Percentiles rank a stretch among this genome's conserved stretches.
Conservation (phyloP, 1,140 invertebrate species). For the Panulirus ornatus region DNA sequence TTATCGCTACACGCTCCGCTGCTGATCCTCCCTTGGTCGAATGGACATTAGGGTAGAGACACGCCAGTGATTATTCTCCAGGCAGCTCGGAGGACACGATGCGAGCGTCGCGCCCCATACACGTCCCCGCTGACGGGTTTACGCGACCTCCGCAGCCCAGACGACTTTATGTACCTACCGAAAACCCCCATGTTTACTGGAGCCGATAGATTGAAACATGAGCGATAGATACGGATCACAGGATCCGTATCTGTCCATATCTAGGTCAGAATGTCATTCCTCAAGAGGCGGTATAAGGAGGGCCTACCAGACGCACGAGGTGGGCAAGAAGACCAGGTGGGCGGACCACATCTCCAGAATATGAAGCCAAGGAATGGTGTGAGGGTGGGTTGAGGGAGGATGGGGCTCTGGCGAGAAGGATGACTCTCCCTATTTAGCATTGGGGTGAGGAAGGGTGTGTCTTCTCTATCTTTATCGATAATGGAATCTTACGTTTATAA, state of each 20-base stretch:
- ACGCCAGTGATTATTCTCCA: not conserved
- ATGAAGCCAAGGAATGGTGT: not conserved
- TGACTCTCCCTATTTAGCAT: too few relatives aligned
- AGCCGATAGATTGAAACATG: not conserved
- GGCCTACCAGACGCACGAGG: too few relatives aligned
- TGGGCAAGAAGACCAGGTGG: too few relatives aligned
- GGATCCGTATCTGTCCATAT: not conserved
- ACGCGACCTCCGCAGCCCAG: not conserved
- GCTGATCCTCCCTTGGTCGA: not conserved
- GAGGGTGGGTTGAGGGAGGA: too few relatives aligned
- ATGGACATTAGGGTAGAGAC: not conserved
- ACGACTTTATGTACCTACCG: not conserved
- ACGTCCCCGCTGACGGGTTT: not conserved
- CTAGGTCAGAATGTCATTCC: not conserved
- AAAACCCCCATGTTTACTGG: not conserved
- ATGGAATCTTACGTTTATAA: too few relatives aligned
- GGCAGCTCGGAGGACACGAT: not conserved
- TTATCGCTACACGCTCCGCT: not conserved
- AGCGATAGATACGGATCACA: not conserved
- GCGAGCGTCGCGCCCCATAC: too few relatives aligned
- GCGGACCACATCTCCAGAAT: not conserved
- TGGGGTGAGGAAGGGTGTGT: too few relatives aligned
- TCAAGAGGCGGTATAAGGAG: not conserved
- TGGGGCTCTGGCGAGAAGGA: too few relatives aligned
- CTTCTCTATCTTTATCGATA: too few relatives aligned